Evolutionary conservation across 1,140 invertebrate genomes (phyloP), one percentile per base, ranked within the genome.

Genomic region (Bombus cullumanus): DNA sequence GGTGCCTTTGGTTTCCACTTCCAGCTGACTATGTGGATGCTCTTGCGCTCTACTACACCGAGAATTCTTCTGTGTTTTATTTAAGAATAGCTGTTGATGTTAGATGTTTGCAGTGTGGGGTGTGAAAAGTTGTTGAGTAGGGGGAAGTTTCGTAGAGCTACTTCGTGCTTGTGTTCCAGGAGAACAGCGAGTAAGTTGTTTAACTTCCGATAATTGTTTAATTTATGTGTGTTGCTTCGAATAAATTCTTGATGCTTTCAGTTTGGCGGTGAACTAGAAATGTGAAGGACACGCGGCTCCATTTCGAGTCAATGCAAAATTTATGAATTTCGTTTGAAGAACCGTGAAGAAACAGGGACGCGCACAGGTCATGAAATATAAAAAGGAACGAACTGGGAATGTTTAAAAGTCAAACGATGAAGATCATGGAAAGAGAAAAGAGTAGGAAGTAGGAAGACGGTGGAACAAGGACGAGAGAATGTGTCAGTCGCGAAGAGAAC

Each of bases 401-500:
- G 8, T 57, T 25, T 37, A 28, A 76, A 25, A 34, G 73, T 25
- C 1, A 18, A 39, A 13, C 41, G 25, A 43, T 15, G 4, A n/a
- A 25, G 71, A 22, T 37, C 10, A 13, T 13, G 28, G 74, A 18
- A 5, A 39, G 31, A 5, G 59, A 8, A 53, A 53, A n/a, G 41
- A 25, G 12, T 41, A 77, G 25, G 81, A 80, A 47, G 15, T n/a
- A 34, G 2, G 53, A 66, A 73, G 80, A 64, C 39, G 31, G 15
- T 3, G 43, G 28, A 37, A 59, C 28, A 43, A 15, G 5, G 57
- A 64, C 18, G 47, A 41, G 41, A 39, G 84, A 86, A 87, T 73
- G 84, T 86, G 85, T 90, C 88, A 85, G 87, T 47, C 59, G 28
- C 64, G 66, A 62, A 74, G 82, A 74, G 85, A 81, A 80, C 72